Percentiles rank a stretch among this genome's conserved stretches.
These are phyloP conservation scores for Callopanchax toddi DNA, from an alignment of 2,113 vertebrate genomes.

Conservation along the genomic window DNA sequence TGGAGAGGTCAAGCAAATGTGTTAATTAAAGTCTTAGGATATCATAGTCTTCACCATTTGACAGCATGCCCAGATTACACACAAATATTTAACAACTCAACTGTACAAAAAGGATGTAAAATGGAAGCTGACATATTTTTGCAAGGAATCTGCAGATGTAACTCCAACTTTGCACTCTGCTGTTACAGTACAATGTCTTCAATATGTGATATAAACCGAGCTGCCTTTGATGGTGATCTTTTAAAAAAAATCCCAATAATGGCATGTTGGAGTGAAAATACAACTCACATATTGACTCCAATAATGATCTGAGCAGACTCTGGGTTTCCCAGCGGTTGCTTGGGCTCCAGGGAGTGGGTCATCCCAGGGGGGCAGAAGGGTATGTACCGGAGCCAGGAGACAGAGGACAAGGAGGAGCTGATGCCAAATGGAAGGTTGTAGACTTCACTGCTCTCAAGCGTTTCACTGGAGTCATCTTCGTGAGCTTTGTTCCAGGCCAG, in stretches of 20 bases:
- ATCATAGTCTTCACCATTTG: neutral
- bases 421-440: constrained; percentile 90
- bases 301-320: constrained; percentile 60
- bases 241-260: neutral
- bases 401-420: constrained; percentile 73
- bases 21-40: neutral
- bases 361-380: constrained; percentile 85
- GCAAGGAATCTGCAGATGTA: constrained; percentile 1
- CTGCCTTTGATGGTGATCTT: constrained; percentile 35
- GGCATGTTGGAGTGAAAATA: neutral
- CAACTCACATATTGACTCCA: constrained; percentile 59
- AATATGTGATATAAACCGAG: constrained; percentile 37
- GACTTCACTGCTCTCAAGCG: constrained; percentile 72
- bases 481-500: constrained; percentile 85
- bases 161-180: constrained; percentile 31
- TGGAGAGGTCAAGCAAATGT: neutral
- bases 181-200: constrained; percentile 47
- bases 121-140: neutral
- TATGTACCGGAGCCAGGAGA: constrained; percentile 78
- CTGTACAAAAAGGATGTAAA: neutral
- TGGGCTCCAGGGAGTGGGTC: constrained; percentile 23
- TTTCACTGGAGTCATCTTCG: constrained; percentile 68
- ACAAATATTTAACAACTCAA: neutral
- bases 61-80: neutral
- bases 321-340: constrained; percentile 44